Evolutionary conservation across 2,113 vertebrate species (phyloP), one percentile per base, ranked within the genome.

Genomic region (Syngnathoides biaculeatus): DNA sequence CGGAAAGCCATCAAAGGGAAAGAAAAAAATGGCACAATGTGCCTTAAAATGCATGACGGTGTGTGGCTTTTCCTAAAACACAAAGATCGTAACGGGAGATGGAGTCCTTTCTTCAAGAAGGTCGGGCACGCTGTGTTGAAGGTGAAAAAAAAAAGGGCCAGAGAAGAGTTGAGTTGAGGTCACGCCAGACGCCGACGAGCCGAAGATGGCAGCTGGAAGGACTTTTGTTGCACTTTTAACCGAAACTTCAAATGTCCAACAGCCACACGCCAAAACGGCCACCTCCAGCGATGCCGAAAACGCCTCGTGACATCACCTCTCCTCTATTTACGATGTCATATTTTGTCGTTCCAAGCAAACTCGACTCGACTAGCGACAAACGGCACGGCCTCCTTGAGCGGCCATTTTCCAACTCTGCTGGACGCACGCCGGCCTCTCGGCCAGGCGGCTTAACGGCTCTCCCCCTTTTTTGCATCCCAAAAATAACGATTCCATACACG

Each of bases 51-150:
- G 13, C 9, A 43, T 8, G 8, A 43, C 10, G 9, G 26, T 30
- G 55, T 57, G 17, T 39, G 14, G 60, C 39, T 26, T 22, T 26
- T 62, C 14, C 60, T 43, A 43, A 62, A 22, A 62, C 7, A 43
- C 43, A 62, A 62, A 43, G 40, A 62, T n/a, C 60, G 43, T 62
- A 43, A 62, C 40, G 40, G 60, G 40, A 62, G 60, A 43, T 43
- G 60, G 40, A 43, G 43, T 43, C 60, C 60, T 26, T 43, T 42
- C 7, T 43, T 43, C 22, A 43, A 14, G 26, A 62, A 43, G 40
- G 43, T 62, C 40, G 26, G 60, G 60, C 60, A 62, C 20, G 60
- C 60, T 62, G 60, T 26, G 60, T 43, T 62, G 40, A 62, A 62
- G 40, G 60, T 43, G 60, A 62, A 42, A 12, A 9, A 15, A 43